Base-by-base conservation (phyloP, 1,140 invertebrate genomes). In the Amyelois transitella region DNA sequence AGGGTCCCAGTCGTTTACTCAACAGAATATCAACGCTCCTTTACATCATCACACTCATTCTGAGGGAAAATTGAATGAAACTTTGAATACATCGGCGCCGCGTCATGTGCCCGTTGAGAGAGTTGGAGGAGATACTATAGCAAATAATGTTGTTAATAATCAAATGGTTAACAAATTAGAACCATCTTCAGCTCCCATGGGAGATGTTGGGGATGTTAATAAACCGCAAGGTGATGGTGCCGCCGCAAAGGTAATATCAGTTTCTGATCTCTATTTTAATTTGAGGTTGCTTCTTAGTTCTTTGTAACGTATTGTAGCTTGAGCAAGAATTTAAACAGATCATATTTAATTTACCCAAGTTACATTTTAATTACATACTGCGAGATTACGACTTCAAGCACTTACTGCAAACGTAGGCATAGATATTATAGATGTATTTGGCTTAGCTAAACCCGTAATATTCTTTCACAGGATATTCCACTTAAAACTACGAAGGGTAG, bases 1-100 rank as follows among this genome's bases (percentile, higher is more conserved):
- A 54, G 80, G 77, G 4, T 85, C 81, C 1, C 79, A 81, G 10
- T 82, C 79, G 5, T 73, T 58, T 20, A 85, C 79, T 1, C 76
- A 80, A 14, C 79, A 86, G 51, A 84, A 76, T 45, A 55, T 81
- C 0, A 66, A 47, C 51, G 49, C 65, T 19, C 49, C 59, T 56
- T 44, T 18, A 8, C 51, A 72, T 20, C 63, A 51, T 51, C 50
- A 18, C 7, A 71, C 72, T n/a, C 43, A 62, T 49, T 86, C 83
- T 6, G 78, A 77, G 18, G 70, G 79, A 17, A 72, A 70, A 51
- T 24, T 70, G 12, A 32, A 32, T 38, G 32, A 38, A n/a, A 1
- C 12, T 14, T 2, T 14, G 6, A 38, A 38, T 14, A 8, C 6
- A 14, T 14, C 32, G 53, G 45, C 21, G 24, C 12, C 21, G 8